Conservation (phyloP, 2,888 invertebrate genomes). For the Poecilobothrus nobilitatus region DNA sequence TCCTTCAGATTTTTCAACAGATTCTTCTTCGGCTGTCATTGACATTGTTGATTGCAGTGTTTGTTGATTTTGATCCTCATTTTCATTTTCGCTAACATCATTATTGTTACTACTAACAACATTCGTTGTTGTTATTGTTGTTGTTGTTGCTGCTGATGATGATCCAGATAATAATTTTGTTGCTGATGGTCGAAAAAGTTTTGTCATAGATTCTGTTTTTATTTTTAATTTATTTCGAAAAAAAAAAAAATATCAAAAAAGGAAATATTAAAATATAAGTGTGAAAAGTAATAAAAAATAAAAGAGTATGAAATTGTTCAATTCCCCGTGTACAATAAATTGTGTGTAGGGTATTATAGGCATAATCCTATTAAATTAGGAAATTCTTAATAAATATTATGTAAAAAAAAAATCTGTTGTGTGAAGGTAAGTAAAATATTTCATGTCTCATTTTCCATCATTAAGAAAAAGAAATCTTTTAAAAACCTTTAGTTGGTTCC, state of each 20-base stretch:
- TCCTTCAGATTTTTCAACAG: neutral
- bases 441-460: no score
- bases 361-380: no score
- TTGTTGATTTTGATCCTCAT: neutral
- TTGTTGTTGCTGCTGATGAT: no score
- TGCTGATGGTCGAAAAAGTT: constrained; percentile 40
- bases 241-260: constrained; percentile 20
- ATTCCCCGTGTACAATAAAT: no score
- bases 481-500: no score
- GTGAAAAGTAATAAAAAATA: no score
- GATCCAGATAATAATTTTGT: constrained; percentile 7
- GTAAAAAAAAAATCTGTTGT: no score
- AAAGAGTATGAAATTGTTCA: no score
- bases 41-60: neutral
- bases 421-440: no score
- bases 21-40: neutral
- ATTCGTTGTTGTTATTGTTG: constrained; percentile 14
- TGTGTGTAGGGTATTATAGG: no score
- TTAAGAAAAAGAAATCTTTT: no score
- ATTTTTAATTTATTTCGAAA: constrained; percentile 23
- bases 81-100: neutral
- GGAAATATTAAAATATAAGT: constrained; percentile 13
- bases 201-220: constrained; percentile 38
- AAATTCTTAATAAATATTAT: no score
- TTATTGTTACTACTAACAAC: neutral